phyloP scores from a whole-genome alignment of 1,140 invertebrate species.

The Aethina tumida region DNA sequence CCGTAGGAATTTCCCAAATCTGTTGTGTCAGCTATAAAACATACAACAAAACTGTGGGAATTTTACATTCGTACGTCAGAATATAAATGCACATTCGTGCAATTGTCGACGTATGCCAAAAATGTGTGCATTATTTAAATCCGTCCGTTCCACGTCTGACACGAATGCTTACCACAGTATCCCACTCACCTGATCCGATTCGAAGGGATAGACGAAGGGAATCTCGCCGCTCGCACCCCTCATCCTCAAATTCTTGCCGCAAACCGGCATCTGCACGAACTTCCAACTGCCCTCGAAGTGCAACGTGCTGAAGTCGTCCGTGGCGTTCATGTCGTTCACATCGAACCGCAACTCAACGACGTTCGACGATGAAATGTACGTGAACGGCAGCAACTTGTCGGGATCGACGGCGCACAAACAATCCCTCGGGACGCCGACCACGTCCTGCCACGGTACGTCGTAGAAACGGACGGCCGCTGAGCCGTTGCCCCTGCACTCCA shows the following conservation, averaged over 20 bases:
- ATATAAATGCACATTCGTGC: too few relatives aligned
- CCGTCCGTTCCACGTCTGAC: too few relatives aligned
- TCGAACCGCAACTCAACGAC: conserved; percentile 74
- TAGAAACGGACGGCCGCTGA: conserved; percentile 49
- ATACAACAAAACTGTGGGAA: too few relatives aligned
- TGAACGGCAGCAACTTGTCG: conserved; percentile 49
- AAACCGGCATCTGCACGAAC: conserved; percentile 60
- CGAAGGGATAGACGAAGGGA: conserved; percentile 45
- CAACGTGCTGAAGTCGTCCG: conserved; percentile 73
- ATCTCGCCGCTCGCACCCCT: conserved; percentile 69
- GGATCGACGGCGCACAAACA: conserved; percentile 57
- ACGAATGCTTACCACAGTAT: too few relatives aligned
- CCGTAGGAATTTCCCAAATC: too few relatives aligned
- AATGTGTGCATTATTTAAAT: too few relatives aligned
- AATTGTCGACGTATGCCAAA: too few relatives aligned
- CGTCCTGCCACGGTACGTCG: conserved; percentile 62
- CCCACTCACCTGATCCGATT: conserved; percentile 57
- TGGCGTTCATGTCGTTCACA: conserved; percentile 68
- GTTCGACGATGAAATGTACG: conserved; percentile 64
- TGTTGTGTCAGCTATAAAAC: too few relatives aligned
- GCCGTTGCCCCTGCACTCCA: conserved; percentile 55
- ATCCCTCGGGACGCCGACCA: conserved; percentile 47
- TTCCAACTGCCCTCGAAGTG: conserved; percentile 78
- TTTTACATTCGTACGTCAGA: too few relatives aligned
- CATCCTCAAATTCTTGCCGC: conserved; percentile 52